Evolutionary conservation across 1,140 invertebrate genomes (phyloP), one percentile per base, ranked within the genome.

Genomic region (Caerostris darwini): DNA sequence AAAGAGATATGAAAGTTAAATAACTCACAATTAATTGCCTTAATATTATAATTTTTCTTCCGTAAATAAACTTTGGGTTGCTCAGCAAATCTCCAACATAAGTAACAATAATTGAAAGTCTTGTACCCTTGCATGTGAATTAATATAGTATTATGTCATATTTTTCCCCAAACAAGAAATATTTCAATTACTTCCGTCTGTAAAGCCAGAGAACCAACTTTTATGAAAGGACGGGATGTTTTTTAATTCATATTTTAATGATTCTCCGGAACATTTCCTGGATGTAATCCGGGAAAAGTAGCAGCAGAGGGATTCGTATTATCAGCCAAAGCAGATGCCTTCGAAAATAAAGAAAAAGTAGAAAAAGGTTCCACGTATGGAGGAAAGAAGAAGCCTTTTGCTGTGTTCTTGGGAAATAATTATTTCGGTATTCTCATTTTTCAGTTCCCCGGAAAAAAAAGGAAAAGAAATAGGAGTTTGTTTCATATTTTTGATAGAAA

Each of bases 401-500:
- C 34, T 17, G n/a, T 56, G 58, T 83, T 77, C 64, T 77, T 87
- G 53, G 5, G 92, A 93, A 93, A 93, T 93, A 93, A 93, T 93
- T 93, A 93, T 93, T 93, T 93, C 83, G 82, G 12, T 87, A 93
- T 93, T 93, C 92, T 93, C 92, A 93, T 93, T 86, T 93, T 93
- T 87, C 85, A 83, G 81, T 87, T 64, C 17, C 7, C 7, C 10
- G 53, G 58, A 85, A 64, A 10, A 56, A 91, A 53, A 81, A 57
- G 58, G 12, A 92, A 83, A 61, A 92, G 54, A 69, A 59, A 82
- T 8, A 17, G 14, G 82, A 87, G 82, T 93, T 86, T 87, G 82
- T 87, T 93, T 87, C 85, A 92, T 92, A 92, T 93, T 93, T 93
- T 93, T 93, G 92, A 93, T 93, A 93, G 92, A 93, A 93, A 87